phyloP scores from a whole-genome alignment of 2,888 invertebrate genomes.

The Lamellibrachia columna region DNA sequence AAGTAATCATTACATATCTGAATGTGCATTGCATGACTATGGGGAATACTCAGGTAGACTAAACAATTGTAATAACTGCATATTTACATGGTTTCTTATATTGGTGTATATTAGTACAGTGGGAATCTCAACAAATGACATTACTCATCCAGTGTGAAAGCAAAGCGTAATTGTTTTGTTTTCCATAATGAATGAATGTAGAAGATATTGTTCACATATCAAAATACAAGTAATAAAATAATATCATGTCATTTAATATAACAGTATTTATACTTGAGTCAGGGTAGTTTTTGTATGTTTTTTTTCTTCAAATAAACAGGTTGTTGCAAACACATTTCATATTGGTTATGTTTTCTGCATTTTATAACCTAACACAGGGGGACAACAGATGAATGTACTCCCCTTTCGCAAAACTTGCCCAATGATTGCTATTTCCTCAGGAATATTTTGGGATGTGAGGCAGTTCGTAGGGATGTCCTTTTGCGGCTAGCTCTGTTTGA shows the following conservation, averaged over 20 bases:
- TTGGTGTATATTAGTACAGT: neutral
- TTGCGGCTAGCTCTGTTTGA: too few relatives aligned
- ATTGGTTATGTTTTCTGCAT: neutral
- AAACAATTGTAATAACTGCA: neutral
- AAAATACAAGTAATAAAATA: too few relatives aligned
- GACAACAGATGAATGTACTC: neutral
- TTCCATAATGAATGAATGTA: neutral
- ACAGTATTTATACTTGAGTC: neutral
- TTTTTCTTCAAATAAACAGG: constrained; percentile 1
- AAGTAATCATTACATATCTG: neutral
- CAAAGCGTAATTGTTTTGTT: too few relatives aligned
- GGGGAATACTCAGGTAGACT: neutral
- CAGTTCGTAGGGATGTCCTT: too few relatives aligned
- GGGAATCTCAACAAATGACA: too few relatives aligned
- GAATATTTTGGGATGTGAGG: too few relatives aligned
- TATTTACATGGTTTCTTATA: neutral
- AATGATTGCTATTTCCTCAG: neutral
- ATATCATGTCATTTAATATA: too few relatives aligned
- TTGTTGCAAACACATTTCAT: neutral
- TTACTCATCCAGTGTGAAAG: too few relatives aligned
- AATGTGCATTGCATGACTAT: neutral
- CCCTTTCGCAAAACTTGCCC: neutral
- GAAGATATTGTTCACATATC: neutral
- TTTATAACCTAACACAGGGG: neutral
- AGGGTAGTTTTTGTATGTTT: neutral